Conservation (phyloP, 2,888 invertebrate species). For the Allolobophora icterica region DNA sequence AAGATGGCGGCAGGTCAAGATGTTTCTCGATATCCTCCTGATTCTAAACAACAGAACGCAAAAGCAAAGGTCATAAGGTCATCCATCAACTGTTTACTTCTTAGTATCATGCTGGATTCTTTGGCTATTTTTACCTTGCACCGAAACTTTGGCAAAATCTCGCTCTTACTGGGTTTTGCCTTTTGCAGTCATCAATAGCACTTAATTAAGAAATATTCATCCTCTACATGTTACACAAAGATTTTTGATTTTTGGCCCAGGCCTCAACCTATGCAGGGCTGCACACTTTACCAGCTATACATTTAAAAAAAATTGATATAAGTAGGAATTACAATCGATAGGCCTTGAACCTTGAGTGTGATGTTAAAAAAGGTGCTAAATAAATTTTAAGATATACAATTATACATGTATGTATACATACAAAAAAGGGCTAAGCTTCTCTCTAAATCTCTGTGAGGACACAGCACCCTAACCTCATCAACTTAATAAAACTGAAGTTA, state of each 20-base stretch:
- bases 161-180: not conserved
- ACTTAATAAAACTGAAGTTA: not conserved
- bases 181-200: not conserved
- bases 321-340: not conserved
- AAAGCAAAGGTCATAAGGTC: not conserved
- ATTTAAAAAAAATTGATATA: not conserved
- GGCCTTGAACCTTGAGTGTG: not conserved
- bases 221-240: not conserved
- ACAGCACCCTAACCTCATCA: not conserved
- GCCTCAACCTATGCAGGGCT: not conserved
- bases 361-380: too few species aligned
- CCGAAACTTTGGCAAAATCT: not conserved
- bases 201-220: not conserved
- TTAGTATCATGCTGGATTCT: not conserved
- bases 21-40: slow-evolving; percentile 57
- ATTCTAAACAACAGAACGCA: slow-evolving; percentile 32
- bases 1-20: slow-evolving; percentile 65
- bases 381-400: too few species aligned
- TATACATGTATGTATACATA: too few species aligned
- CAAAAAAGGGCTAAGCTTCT: not conserved
- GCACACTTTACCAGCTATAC: not conserved
- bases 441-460: not conserved
- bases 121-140: not conserved
- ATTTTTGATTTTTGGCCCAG: not conserved
- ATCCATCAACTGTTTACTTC: not conserved